Base-by-base conservation (phyloP, 30 jellyfish, hydroid and myxozoan genomes). In the Hydractinia echinata region DNA sequence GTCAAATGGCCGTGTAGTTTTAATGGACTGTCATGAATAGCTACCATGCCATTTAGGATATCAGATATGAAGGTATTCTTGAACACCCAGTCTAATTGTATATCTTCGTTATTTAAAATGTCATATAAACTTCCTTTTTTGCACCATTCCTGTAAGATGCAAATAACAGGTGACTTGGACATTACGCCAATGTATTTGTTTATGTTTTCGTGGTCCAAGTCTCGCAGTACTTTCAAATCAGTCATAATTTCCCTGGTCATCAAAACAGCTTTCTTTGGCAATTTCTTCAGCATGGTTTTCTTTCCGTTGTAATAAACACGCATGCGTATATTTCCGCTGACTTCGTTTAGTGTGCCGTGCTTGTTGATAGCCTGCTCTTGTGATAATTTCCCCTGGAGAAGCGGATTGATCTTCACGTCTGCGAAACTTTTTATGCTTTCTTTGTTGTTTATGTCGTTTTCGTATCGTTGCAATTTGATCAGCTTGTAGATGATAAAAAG, bases 21-120 rank as follows among this genome's bases (percentile, higher is more conserved):
- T n/a, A 83, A 73, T 58, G 86, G 86, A 30, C 91, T 83, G 15
- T 83, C 91, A 58, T 83, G 91, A 44, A 83, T 39, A 5, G 86
- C 91, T 52, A 55, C 53, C 91, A 83, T 83, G 9, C 91, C 91
- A 18, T 73, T 80, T 67, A 66, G 66, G 11, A 80, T 67, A 62
- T 80, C 87, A 21, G 44, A 61, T 61, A 80, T 15, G 52, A 80
- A 80, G 6, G 87, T 80, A 39, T 80, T 69, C 61, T 80, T 80
- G 84, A 80, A 80, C 5, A 49, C 87, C 87, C 87, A 80, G 85
- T 80, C 87, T 21, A 80, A 84, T 55, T 80, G 87, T 21, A 80
- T 66, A 49, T 80, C 87, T 61, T 80, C 87, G 53, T 80, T 80
- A 6, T 20, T 39, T 11, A 80, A 67, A 4, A 80, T 77, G 72